A percentile compares a stretch with the other conserved stretches of the same genome.
Evolutionary conservation across 2,797 vertebrate genomes (phyloP).

Genomic region (Anabas testudineus): DNA sequence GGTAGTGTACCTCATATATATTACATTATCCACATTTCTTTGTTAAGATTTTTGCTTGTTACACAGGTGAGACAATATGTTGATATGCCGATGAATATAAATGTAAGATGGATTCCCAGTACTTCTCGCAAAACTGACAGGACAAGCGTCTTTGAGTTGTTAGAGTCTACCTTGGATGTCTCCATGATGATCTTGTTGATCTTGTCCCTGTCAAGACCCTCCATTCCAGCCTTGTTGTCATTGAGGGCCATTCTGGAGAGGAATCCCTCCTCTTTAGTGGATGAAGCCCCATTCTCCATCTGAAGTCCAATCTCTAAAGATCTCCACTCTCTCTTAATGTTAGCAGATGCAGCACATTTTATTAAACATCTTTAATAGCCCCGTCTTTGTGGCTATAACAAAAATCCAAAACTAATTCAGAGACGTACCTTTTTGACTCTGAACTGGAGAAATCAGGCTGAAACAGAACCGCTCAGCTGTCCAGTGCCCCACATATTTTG

Average conservation of each 20-base stretch:
- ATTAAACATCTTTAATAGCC: neutral
- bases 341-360: neutral
- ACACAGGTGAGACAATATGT: neutral
- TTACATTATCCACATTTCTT: constrained; percentile 18
- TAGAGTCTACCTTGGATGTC: constrained; percentile 88
- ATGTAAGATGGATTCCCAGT: neutral
- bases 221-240: constrained; percentile 99
- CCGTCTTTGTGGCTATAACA: neutral
- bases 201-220: constrained; percentile 95
- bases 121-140: neutral
- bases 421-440: neutral
- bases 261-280: constrained; percentile 75
- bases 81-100: neutral
- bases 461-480: neutral
- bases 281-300: constrained; percentile 64
- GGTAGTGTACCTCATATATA: constrained; percentile 23
- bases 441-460: neutral
- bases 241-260: constrained; percentile 95
- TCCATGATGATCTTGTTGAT: constrained; percentile 99
- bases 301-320: neutral
- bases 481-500: constrained; percentile 29
- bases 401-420: neutral
- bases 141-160: neutral
- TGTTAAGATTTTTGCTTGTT: neutral
- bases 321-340: neutral